Percentiles rank a stretch among this genome's conserved stretches.
Conservation (phyloP, 1,140 invertebrate species). For the Nebria ingens region DNA sequence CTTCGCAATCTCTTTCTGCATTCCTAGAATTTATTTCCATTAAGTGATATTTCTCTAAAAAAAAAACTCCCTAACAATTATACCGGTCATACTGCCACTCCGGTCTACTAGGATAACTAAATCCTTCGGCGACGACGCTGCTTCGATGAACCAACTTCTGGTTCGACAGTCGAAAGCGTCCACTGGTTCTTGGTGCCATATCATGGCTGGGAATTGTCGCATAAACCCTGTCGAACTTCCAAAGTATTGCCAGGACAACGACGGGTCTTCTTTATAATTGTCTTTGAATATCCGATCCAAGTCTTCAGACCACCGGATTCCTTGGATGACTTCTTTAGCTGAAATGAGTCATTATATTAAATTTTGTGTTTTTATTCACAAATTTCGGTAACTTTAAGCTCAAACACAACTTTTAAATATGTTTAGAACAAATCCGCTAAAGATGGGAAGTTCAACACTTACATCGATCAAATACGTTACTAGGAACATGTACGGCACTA, state of each 20-base stretch:
- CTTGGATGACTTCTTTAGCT: conserved; percentile 54
- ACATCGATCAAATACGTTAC: conserved; percentile 89
- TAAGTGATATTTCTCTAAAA: too few relatives aligned
- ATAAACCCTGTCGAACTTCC: conserved; percentile 92
- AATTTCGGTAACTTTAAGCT: conserved; percentile 18
- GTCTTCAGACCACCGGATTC: conserved; percentile 71
- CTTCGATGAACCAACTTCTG: conserved; percentile 84
- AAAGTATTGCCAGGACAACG: conserved; percentile 94
- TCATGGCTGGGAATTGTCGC: conserved; percentile 74
- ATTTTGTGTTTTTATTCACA: not conserved
- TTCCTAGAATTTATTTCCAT: too few relatives aligned
- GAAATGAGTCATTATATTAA: conserved; percentile 39
- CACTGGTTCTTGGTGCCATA: conserved; percentile 36
- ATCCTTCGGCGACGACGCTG: conserved; percentile 83
- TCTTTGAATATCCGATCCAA: conserved; percentile 79
- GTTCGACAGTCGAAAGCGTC: conserved; percentile 74
- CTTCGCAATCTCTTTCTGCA: conserved; percentile 66
- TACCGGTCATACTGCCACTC: conserved; percentile 87
- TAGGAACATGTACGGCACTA: conserved; percentile 90
- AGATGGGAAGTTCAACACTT: conserved; percentile 29
- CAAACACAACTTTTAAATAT: conserved; percentile 18
- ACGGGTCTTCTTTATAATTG: conserved; percentile 80
- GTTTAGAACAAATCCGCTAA: not conserved
- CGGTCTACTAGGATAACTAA: conserved; percentile 82
- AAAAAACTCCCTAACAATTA: too few relatives aligned